Evolutionary conservation across 2,113 vertebrate genomes (phyloP), one percentile per base, ranked within the genome.

Genomic region (Hymenochirus boettgeri): DNA sequence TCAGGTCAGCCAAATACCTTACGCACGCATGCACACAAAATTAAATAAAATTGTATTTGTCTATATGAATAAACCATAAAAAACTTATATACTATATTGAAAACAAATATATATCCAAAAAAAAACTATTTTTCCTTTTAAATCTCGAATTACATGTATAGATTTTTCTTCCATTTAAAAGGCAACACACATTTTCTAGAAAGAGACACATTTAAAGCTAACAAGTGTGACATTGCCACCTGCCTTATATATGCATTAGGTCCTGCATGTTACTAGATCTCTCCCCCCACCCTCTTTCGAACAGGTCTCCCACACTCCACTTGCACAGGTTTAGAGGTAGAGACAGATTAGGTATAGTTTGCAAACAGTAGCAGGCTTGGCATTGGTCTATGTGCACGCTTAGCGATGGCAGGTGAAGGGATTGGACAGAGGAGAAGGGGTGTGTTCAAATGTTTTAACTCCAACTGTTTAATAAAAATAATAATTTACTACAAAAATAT

Each of bases 271-370:
- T 25, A 64, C 46, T 54, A 22, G 10, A 21, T 25, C 12, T 15
- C 23, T 19, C 17, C 37, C 48, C 52, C 24, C 52, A 35, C 39
- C 45, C 61, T 35, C 50, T 22, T 55, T 29, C 15, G 33, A 45
- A 27, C 51, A 8, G 15, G 8, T 65, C 22, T 25, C 35, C 9
- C 37, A 33, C 35, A 46, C 31, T 58, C 55, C 64, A 59, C 55
- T 46, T 39, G 56, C 56, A 21, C 19, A 58, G 63, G 45, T 35
- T 50, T 21, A 57, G 26, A 19, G 42, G 13, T 48, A 29, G 13
- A 58, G 62, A 57, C 25, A 58, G 46, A 58, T 57, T 65, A 65
- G 53, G 13, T 57, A 12, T 48, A 56, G 62, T 57, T 24, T 65
- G 62, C 45, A 47, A 56, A 56, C 53, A 65, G 15, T 46, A 59